phyloP scores from a whole-genome alignment of 2,113 vertebrate species.

The Pituophis catenifer region DNA sequence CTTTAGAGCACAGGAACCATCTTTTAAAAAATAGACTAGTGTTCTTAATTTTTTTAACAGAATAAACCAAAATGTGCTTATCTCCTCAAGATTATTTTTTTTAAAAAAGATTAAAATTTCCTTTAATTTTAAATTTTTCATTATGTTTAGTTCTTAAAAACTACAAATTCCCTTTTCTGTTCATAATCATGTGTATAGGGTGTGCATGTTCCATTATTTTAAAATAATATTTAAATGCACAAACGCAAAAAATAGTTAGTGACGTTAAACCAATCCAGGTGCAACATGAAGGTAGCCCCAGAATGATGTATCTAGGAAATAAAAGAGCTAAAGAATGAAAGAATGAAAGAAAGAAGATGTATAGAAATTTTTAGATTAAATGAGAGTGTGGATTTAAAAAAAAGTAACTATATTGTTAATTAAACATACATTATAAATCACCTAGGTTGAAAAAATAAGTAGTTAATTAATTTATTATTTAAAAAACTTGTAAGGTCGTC shows the following conservation, averaged over 20 bases:
- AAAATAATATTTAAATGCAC: background rate
- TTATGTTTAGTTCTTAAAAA: background rate
- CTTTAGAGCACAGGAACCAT: slow-evolving; percentile 51
- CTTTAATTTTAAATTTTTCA: background rate
- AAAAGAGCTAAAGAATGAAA: background rate
- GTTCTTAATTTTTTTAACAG: slow-evolving; percentile 63
- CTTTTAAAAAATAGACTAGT: slow-evolving; percentile 44
- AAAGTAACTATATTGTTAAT: background rate
- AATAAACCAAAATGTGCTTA: slow-evolving; percentile 67
- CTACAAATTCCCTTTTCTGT: background rate
- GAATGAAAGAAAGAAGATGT: background rate
- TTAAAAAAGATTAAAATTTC: background rate
- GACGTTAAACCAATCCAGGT: slow-evolving; percentile 19
- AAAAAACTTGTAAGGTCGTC: background rate
- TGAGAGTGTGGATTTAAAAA: background rate
- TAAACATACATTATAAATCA: background rate
- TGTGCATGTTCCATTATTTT: background rate
- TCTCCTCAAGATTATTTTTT: slow-evolving; percentile 61
- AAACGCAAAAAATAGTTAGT: background rate
- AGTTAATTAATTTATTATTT: background rate
- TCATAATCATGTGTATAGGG: background rate
- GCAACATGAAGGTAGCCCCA: slow-evolving; percentile 31
- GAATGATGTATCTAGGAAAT: background rate
- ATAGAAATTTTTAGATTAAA: background rate
- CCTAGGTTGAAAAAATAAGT: background rate